Evolutionary conservation across 2,888 invertebrate species (phyloP), one percentile per base, ranked within the genome.

Genomic region (Thera britannica): DNA sequence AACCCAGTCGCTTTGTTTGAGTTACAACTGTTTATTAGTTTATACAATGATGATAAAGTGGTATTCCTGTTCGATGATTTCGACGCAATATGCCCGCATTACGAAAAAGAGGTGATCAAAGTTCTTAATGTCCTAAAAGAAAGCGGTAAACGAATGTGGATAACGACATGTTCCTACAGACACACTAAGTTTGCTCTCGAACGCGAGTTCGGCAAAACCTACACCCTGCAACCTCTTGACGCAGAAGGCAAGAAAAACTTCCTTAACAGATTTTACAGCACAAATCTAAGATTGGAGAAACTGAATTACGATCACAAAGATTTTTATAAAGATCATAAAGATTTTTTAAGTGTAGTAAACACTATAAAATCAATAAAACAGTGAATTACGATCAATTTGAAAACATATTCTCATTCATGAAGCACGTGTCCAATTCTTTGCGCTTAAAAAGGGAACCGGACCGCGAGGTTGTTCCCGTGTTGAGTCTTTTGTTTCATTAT

Each of bases 61-160:
- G 74, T 82, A 70, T 77, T 84, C 46, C 63, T 84, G 36, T 81
- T 84, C 68, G 81, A 84, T 59, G 82, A 81, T 9, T 84, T 80
- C 63, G 80, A 83, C 51, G 78, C 75, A 71, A 76, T 83, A 52
- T 79, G 76, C 62, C 79, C 81, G 0, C 75, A 77, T 62, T 79
- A 79, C 54, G 80, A 79, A 51, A 75, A 72, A 41, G 80, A 83
- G 72, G 79, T 79, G 0, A 68, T 81, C 4, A 62, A 70, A 65
- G 64, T 83, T 60, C 68, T 84, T 23, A 78, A 71, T 57, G 62
- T 67, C 8, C 73, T 84, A 8, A 67, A 79, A 66, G n/a, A 56
- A 38, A 72, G 73, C 3, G 67, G 68, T 2, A 79, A 82, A 65
- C 76, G 75, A 23, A 75, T 83, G 68, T 84, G 84, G 84, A 75